Base-by-base conservation (phyloP, 2,888 invertebrate genomes). In the Acanthosepion pharaonis region DNA sequence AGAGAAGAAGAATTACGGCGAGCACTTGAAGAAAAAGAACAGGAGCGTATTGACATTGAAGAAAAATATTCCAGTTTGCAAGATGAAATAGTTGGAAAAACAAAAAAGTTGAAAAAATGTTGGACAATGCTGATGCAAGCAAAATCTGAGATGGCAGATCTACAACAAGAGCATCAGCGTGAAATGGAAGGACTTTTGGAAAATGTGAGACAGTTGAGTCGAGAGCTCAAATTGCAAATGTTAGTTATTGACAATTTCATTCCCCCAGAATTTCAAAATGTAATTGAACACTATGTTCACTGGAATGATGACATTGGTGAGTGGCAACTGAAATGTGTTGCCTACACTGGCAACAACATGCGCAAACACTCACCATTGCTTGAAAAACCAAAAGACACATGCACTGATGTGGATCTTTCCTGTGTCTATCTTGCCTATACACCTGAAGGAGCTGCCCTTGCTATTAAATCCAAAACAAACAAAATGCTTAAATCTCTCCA, bases 291-390 rank as follows among this genome's bases (percentile, higher is more conserved):
- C 96, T 99, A 99, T 95, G 97, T 99, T 93, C 98, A 99, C 97
- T 99, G 99, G 99, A 99, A 99, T 98, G 99, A 99, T 97, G 99
- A 99, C 97, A 99, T 99, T 78, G 99, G 99, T 78, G 99, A 99
- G 97, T 99, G 99, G 99, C 99, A 99, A 97, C 98, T 99, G 94
- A 98, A 98, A 97, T 99, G 99, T 97, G 99, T 99, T 20, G 99
- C 99, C 0, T 99, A 99, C 97, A 99, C 99, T 20, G 99, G 99
- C 0, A 99, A 99, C 98, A 99, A 99, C 97, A 99, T 99, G 99
- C 98, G 98, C 95, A 98, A 98, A 97, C 97, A 97, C 95, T 96
- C 97, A 49, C 97, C 97, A 33, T 96, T 96, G 94, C 96, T 96
- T 33, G 97, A 97, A 94, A 97, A 97, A 95, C 97, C 97, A 42